Conservation (phyloP, 1,140 invertebrate genomes). For the Aphis craccivora region DNA sequence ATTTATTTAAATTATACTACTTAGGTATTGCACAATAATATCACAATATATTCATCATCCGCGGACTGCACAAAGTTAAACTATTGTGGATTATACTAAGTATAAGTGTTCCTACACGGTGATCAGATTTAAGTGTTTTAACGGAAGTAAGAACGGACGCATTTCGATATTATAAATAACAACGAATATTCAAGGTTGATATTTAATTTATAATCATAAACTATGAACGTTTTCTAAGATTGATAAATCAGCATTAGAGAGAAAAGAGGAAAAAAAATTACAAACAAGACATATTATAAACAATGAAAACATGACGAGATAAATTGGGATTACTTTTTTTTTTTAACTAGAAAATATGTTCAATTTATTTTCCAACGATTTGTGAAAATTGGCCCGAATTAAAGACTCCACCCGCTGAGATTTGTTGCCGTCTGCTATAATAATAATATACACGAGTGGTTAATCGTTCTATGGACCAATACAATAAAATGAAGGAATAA, state of each 20-base stretch:
- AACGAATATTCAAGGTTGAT: neutral
- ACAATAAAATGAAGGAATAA: neutral
- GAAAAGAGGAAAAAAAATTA: neutral
- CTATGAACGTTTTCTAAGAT: neutral
- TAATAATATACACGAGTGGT: neutral
- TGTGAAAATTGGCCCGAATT: neutral
- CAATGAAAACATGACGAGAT: neutral
- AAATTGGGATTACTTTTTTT: conserved; percentile 27
- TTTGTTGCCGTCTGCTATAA: neutral
- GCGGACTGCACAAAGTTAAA: too few relatives aligned
- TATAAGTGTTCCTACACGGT: too few relatives aligned
- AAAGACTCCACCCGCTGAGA: conserved; percentile 10
- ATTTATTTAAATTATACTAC: neutral
- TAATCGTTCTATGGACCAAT: neutral
- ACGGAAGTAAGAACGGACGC: neutral
- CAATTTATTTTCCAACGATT: neutral
- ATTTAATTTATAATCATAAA: neutral
- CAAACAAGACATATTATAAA: neutral
- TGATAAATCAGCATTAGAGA: neutral
- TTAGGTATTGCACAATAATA: too few relatives aligned
- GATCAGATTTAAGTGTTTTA: neutral
- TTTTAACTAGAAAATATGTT: neutral
- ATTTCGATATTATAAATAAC: neutral
- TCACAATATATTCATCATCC: too few relatives aligned
- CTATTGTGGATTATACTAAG: too few relatives aligned